Evolutionary conservation across 2,888 invertebrate species (phyloP).

Genomic region (Chelonus formosanus): DNA sequence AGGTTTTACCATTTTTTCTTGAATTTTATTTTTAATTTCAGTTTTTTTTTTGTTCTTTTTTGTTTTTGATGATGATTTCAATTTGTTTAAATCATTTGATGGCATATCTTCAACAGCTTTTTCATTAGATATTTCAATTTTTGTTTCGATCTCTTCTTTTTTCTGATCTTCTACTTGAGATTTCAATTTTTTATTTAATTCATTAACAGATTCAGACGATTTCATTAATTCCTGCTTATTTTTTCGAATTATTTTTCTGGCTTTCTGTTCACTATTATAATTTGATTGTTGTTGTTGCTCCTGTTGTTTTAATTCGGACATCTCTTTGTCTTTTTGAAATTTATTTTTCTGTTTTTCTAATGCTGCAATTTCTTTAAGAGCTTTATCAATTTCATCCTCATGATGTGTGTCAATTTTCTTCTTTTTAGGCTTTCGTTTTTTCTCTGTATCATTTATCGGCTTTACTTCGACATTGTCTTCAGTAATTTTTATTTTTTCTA

Average conservation of each 20-base stretch:
- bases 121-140: slow-evolving; percentile 39
- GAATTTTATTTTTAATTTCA: slow-evolving; percentile 17
- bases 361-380: slow-evolving; percentile 64
- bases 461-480: slow-evolving; percentile 32
- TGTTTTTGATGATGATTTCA: neutral
- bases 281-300: slow-evolving; percentile 41
- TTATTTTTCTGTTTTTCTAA: slow-evolving; percentile 52
- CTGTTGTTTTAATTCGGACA: slow-evolving; percentile 25
- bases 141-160: slow-evolving; percentile 9
- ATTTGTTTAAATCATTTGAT: slow-evolving; percentile 55
- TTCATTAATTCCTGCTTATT: neutral
- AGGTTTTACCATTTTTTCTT: slow-evolving; percentile 25
- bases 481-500: neutral
- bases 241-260: neutral
- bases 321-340: neutral
- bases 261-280: neutral
- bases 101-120: slow-evolving; percentile 47
- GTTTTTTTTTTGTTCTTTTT: slow-evolving; percentile 6
- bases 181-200: slow-evolving; percentile 1
- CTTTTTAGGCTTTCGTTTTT: slow-evolving; percentile 56
- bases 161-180: slow-evolving; percentile 45
- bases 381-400: slow-evolving; percentile 66
- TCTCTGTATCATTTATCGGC: slow-evolving; percentile 46
- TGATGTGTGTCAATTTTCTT: slow-evolving; percentile 53
- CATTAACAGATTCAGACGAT: neutral